Base-by-base conservation (phyloP, 2,113 vertebrate species). In the Hepsetus odoe region DNA sequence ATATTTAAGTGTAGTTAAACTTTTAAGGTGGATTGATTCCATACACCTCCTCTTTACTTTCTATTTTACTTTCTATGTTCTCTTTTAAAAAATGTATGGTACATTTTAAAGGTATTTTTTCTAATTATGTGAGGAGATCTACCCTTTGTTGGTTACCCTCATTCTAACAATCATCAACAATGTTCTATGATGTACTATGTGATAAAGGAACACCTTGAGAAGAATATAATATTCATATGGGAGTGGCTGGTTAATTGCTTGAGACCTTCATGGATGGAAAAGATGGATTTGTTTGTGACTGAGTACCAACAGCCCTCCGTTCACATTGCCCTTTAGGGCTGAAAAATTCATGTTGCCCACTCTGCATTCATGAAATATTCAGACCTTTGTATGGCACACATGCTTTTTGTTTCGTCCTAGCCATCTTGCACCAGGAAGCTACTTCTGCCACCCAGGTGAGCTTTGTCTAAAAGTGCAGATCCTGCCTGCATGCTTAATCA, bases 321-420 rank as follows among this genome's bases (percentile, higher is more conserved):
- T 65, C 30, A 70, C 77, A 55, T 69, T 51, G 40, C 33, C 51
- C 24, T 64, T 32, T 73, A 79, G 75, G 62, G 55, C 49, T 82
- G 72, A 78, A 82, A 82, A 62, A 74, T 82, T 53, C 26, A 74
- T 74, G 80, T 65, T 12, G 79, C 82, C 80, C 81, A 85, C 85
- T 80, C 83, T 76, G 26, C 77, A 61, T 72, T 82, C 69, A 89
- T 90, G 79, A 90, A 91, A 89, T 86, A 90, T 89, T 85, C 81
- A 90, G 35, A 59, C 49, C 49, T 69, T 73, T 66, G 49, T 80
- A 58, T 58, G 72, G 68, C 53, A 53, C 61, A 24, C 42, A 18
- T 59, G 1, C 73, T 75, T 80, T 74, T 70, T 71, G 66, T 74
- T 72, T 81, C 67, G 56, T 77, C 80, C 74, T 83, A 38, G 70